Evolutionary conservation across 2,113 vertebrate genomes (phyloP).

Genomic region (Myrmecobius fasciatus): DNA sequence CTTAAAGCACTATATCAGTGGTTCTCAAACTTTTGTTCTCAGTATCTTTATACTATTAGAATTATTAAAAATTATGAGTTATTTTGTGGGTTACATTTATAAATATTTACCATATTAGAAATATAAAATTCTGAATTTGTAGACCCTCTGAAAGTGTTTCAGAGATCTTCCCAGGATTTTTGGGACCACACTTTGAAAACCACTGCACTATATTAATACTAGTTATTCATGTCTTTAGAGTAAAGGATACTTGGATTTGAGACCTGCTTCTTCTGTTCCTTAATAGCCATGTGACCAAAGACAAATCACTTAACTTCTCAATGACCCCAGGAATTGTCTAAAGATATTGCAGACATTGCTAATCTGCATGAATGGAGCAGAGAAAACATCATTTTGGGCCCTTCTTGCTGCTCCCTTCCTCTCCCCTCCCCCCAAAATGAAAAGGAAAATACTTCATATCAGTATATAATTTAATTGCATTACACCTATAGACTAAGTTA

Average conservation of each 20-base stretch:
- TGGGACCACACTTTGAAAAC: too few species aligned
- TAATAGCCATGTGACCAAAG: not conserved
- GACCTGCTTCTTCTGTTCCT: not conserved
- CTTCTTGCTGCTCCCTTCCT: not conserved
- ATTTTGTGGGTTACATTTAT: too few species aligned
- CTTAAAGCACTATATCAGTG: not conserved
- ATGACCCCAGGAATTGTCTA: not conserved
- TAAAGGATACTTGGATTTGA: not conserved
- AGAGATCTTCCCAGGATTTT: too few species aligned
- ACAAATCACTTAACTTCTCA: not conserved
- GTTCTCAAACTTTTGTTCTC: too few species aligned
- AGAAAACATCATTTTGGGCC: not conserved
- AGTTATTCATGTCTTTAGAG: not conserved
- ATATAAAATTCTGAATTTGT: too few species aligned
- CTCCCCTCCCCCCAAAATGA: not conserved
- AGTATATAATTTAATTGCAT: not conserved
- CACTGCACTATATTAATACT: not conserved
- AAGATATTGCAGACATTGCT: not conserved
- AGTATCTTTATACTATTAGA: too few species aligned
- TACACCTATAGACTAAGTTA: not conserved
- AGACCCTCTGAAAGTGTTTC: too few species aligned
- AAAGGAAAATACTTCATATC: not conserved
- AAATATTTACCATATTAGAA: too few species aligned
- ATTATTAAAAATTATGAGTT: too few species aligned
- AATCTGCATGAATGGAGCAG: not conserved